A percentile compares a stretch with the other conserved stretches of the same genome.
Evolutionary conservation across 2,113 vertebrate genomes (phyloP).

Genomic region (Uria aalge): DNA sequence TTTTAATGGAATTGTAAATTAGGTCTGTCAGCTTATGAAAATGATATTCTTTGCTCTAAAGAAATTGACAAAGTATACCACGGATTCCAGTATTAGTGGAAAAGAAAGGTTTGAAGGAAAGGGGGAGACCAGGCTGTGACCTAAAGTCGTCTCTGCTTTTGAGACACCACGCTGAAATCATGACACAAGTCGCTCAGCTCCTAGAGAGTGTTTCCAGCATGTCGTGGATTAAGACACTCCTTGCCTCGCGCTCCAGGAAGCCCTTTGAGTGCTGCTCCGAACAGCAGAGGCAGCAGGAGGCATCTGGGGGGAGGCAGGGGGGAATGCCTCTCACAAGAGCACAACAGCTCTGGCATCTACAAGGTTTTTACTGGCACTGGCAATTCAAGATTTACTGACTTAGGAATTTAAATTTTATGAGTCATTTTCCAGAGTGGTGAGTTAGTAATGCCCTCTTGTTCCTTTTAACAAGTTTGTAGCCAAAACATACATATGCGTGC

Average conservation of each 20-base stretch:
- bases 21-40: slow-evolving; percentile 44
- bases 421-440: not conserved
- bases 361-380: not conserved
- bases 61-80: not conserved
- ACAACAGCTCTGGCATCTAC: not conserved
- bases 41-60: slow-evolving; percentile 34
- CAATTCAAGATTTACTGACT: not conserved
- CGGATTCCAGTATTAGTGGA: not conserved
- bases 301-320: no score
- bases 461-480: not conserved
- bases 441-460: not conserved
- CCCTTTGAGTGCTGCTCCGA: not conserved
- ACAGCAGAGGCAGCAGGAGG: not conserved
- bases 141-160: not conserved
- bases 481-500: not conserved
- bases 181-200: not conserved
- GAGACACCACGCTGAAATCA: not conserved
- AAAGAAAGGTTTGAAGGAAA: not conserved
- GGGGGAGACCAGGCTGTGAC: not conserved
- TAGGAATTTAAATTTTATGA: not conserved
- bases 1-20: slow-evolving; percentile 60
- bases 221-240: not conserved
- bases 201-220: not conserved
- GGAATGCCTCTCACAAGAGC: not conserved
- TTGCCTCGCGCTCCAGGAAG: not conserved